Percentiles rank a stretch among this genome's conserved stretches.
These are phyloP conservation scores for Ganaspis brasiliensis DNA, from an alignment of 2,888 invertebrate genomes.

Conservation along the genomic window DNA sequence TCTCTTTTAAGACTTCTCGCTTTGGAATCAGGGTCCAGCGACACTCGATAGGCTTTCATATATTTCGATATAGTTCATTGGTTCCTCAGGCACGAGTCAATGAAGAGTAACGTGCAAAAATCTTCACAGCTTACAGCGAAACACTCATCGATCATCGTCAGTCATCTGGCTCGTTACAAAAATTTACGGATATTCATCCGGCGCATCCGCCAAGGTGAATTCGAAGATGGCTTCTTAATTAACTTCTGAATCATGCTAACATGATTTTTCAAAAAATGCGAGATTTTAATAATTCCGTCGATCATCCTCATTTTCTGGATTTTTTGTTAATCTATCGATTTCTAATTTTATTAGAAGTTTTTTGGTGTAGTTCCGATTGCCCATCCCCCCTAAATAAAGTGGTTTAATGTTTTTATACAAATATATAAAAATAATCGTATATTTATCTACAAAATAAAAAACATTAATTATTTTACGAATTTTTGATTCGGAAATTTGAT, in stretches of 20 bases:
- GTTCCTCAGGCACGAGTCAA: conserved; percentile 22
- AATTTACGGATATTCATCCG: conserved; percentile 49
- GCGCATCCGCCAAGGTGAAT: conserved; percentile 28
- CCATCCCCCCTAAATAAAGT: no score
- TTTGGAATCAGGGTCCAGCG: background rate
- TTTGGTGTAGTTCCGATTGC: no score
- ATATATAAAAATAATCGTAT: no score
- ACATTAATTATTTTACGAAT: no score
- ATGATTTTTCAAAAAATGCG: background rate
- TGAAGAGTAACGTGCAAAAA: conserved; percentile 45
- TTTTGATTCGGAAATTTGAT: no score
- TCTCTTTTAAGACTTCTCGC: conserved; percentile 10
- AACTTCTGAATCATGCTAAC: conserved; percentile 44
- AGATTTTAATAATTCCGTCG: no score
- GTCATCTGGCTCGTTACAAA: conserved; percentile 44
- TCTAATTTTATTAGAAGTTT: no score
- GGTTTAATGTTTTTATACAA: no score
- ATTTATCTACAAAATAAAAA: no score
- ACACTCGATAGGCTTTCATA: conserved; percentile 36
- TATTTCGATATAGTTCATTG: conserved; percentile 45
- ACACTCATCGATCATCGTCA: conserved; percentile 54
- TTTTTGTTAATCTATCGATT: no score
- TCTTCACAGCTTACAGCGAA: conserved; percentile 26
- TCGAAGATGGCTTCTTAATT: conserved; percentile 48
- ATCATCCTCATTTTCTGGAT: no score